These are phyloP conservation scores for Epicampocera succincta DNA, from an alignment of 2,888 invertebrate genomes.

Conservation along the genomic window DNA sequence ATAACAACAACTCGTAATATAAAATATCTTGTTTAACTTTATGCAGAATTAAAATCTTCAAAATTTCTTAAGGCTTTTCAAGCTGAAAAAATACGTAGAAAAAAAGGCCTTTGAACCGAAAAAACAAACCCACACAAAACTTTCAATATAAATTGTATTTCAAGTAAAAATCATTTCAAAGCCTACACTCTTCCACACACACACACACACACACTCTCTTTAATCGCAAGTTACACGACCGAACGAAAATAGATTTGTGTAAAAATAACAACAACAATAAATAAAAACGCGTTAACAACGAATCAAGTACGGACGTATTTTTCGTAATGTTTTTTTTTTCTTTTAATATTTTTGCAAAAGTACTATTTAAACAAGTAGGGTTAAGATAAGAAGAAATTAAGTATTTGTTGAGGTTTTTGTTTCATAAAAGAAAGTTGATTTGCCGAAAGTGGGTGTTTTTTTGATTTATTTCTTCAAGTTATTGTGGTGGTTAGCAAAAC, in stretches of 20 bases:
- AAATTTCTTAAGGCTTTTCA: constrained; percentile 25
- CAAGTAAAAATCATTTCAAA: constrained; percentile 50
- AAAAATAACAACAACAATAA: constrained; percentile 27
- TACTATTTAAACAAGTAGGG: constrained; percentile 48
- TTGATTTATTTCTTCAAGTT: constrained; percentile 19
- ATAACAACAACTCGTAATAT: constrained; percentile 7
- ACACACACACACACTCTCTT: not conserved
- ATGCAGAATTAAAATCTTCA: constrained; percentile 24
- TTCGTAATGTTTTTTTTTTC: not conserved
- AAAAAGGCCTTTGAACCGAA: constrained; percentile 14
- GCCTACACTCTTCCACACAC: constrained; percentile 45
- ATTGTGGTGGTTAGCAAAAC: constrained; percentile 13
- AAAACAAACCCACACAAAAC: constrained; percentile 54
- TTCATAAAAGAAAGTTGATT: constrained; percentile 51
- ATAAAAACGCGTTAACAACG: constrained; percentile 4
- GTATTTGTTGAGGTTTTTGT: constrained; percentile 30
- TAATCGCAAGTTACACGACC: constrained; percentile 18
- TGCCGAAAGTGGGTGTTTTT: constrained; percentile 54
- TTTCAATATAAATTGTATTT: constrained; percentile 45
- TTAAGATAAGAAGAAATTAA: constrained; percentile 47
- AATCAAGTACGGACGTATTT: constrained; percentile 30
- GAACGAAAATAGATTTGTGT: constrained; percentile 22
- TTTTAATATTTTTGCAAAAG: constrained; percentile 37
- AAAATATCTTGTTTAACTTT: not conserved
- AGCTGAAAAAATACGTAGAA: not conserved